Base-by-base conservation (phyloP, 30 jellyfish, hydroid and myxozoan genomes). In the Aurelia coerulea region DNA sequence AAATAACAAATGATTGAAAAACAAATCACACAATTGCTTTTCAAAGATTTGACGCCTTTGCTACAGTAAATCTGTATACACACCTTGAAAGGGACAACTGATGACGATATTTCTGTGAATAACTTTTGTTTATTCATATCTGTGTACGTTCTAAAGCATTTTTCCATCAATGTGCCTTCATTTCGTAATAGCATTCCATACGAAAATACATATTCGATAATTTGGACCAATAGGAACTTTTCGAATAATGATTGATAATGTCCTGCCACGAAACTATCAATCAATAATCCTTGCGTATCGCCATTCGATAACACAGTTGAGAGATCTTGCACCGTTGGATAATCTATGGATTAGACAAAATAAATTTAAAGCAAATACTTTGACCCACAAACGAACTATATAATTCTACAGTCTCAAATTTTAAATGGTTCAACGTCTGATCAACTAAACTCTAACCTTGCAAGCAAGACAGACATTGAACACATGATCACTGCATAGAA, bases 211-310 rank as follows among this genome's bases (percentile, higher is more conserved):
- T 75, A 86, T 70, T 86, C 90, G 0, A 86, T 34, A 2, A 86
- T 80, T 17, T 86, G 90, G 10, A 81, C 89, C 29, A 86, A 79
- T 60, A 76, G 56, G 54, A 67, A 86, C 62, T 76, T 77, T 50
- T 42, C 78, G 81, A 86, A 86, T 50, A 53, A 29, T 46, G 78
- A 72, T 70, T 86, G 95, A 62, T 75, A 86, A 58, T 75, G 89
- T 18, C 95, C 95, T 13, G 95, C 95, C 2, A 86, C 54, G 80
- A 65, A 86, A 31, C 81, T 86, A 54, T 86, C 95, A 17, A 86
- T 71, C 32, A 86, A 71, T n/a, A 86, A 34, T 17, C 95, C 95
- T 5, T 86, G 90, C 1, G 83, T 76, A 1, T 76, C 73, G 5
- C 95, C 85, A 16, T 63, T 13, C 16, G 59, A 35, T 12, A 86